Percentiles rank a stretch among this genome's conserved stretches.
Conservation (phyloP, 2,888 invertebrate species). For the Cancer borealis region DNA sequence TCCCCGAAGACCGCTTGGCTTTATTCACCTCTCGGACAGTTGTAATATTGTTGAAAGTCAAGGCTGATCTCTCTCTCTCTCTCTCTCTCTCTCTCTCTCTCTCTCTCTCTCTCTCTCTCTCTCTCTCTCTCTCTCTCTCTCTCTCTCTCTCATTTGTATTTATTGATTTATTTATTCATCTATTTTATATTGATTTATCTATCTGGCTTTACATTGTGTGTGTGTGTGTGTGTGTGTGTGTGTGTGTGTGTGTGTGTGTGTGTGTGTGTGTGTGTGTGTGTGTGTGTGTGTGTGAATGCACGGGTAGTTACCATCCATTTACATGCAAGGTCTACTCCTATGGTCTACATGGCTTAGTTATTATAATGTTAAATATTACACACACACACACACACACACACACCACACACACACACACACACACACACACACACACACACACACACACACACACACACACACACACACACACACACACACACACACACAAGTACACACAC, state of each 20-base stretch:
- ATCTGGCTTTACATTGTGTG: background rate
- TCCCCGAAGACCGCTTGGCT: background rate
- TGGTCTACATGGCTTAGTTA: background rate
- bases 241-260: background rate
- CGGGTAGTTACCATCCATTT: background rate
- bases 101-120: constrained; percentile 28
- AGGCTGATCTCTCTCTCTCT: background rate
- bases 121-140: constrained; percentile 24
- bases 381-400: no score
- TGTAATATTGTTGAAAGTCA: background rate
- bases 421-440: background rate
- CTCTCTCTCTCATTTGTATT: background rate
- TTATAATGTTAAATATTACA: no score
- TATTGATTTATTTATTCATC: background rate
- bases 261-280: background rate
- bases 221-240: background rate
- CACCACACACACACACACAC: background rate
- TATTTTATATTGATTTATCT: background rate
- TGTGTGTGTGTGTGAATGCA: background rate
- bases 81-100: constrained; percentile 36
- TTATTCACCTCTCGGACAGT: constrained; percentile 30
- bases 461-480: constrained; percentile 1
- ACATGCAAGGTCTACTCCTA: background rate
- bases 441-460: background rate
- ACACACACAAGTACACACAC: background rate